These are phyloP conservation scores for Colinus virginianus DNA, from an alignment of 2,113 vertebrate species.

Conservation along the genomic window DNA sequence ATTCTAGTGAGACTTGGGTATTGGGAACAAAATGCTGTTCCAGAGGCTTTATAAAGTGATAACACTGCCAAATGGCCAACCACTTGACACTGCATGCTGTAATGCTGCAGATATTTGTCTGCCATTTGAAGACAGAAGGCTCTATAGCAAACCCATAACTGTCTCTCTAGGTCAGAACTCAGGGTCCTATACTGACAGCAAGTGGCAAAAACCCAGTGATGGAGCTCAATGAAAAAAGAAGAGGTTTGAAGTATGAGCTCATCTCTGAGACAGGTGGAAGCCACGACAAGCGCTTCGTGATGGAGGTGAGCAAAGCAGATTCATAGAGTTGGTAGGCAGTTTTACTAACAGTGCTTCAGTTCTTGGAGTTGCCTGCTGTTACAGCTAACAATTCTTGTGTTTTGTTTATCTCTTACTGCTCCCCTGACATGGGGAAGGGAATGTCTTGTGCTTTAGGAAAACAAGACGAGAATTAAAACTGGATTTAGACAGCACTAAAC, in stretches of 20 bases:
- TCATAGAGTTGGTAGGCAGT: not conserved
- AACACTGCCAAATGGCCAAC: not conserved
- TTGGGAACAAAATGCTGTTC: not conserved
- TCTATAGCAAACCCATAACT: not conserved
- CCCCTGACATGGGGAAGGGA: not conserved
- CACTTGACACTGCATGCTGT: not conserved
- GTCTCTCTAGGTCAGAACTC: conserved; percentile 92
- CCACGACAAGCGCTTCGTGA: conserved; percentile 98
- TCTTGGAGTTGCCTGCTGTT: not conserved
- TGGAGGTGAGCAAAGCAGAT: conserved; percentile 87
- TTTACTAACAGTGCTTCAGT: not conserved
- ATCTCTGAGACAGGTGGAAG: conserved; percentile 98
- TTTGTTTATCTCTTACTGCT: not conserved
- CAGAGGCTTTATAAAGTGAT: not conserved
- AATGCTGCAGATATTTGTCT: not conserved
- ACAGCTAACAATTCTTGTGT: not conserved
- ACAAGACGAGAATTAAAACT: not conserved
- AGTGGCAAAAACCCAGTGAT: conserved; percentile 99
- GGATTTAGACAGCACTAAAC: not conserved
- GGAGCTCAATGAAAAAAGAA: conserved; percentile 98
- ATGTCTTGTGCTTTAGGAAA: not conserved
- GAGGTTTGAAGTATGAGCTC: conserved; percentile 97
- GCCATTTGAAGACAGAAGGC: not conserved
- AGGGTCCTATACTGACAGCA: conserved; percentile 98
- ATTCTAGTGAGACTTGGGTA: fast-evolving